Conservation (phyloP, 2,113 vertebrate species). For the Gymnogyps californianus region DNA sequence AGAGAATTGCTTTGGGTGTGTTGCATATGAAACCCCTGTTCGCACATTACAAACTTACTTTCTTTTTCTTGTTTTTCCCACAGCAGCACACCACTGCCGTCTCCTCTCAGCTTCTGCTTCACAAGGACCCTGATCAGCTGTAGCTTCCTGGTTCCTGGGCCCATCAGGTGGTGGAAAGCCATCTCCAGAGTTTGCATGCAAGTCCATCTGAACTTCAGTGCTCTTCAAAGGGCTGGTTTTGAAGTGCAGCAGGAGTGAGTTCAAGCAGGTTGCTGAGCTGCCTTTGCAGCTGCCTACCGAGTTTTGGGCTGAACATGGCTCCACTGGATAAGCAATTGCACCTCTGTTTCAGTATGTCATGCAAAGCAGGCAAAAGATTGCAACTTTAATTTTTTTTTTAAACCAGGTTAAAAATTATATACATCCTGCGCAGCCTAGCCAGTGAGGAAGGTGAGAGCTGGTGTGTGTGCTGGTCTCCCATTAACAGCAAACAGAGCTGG, state of each 20-base stretch:
- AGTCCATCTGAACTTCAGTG: background rate
- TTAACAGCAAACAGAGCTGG: background rate
- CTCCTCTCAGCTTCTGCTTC: background rate
- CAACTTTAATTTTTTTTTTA: background rate
- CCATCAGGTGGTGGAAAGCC: background rate
- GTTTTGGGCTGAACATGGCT: background rate
- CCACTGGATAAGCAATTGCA: background rate
- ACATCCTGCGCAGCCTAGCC: background rate
- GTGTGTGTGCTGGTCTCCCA: background rate
- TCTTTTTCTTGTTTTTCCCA: background rate
- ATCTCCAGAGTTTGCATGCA: background rate
- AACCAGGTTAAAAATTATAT: background rate
- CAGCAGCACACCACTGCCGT: background rate
- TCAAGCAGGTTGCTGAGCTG: background rate
- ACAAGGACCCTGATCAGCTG: background rate
- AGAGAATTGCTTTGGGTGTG: background rate
- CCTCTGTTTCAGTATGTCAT: background rate
- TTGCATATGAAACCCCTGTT: background rate
- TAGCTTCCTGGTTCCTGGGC: background rate
- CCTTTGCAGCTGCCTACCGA: background rate
- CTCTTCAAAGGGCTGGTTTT: background rate
- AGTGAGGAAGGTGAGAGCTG: background rate
- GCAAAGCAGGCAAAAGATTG: background rate
- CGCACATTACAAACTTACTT: background rate
- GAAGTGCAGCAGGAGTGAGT: background rate